Base-by-base conservation (phyloP, 2,888 invertebrate genomes). In the Micropterix aruncella region DNA sequence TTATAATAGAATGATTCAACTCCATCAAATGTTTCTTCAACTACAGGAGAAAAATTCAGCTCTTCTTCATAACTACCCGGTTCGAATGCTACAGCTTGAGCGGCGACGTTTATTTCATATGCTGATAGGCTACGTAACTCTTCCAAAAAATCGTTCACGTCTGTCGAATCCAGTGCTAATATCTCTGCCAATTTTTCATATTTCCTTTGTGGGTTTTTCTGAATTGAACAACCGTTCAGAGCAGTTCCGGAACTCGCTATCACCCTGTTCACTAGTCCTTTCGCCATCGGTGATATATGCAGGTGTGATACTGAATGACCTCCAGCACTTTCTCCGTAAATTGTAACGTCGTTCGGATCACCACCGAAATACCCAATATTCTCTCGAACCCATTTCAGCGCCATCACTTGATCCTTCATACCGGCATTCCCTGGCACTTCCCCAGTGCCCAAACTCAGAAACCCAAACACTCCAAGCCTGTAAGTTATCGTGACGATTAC, bases 401-500 rank as follows among this genome's bases (percentile, higher is more conserved):
- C 69, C 54, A 62, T 57, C 0, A 60, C 54, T 0, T 60, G 55
- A 40, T 70, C 70, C 53, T 69, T 70, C 2, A 65, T 47, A 0
- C 59, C 68, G 0, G 61, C 61, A 45, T 69, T 70, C 0, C 69
- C 69, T 0, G 69, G 66, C 0, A 60, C 65, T 51, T 68, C 67
- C 0, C 61, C 59, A 36, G 57, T 58, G 45, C 66, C 50, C 37
- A 69, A 53, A 44, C 65, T 63, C 1, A 69, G 46, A 49, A 66
- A 66, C 1, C 69, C 70, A 5, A 70, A 48, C 36, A 64, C 54
- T 52, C 62, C 57, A 14, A 68, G 48, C 46, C 69, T 60, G 41
- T 65, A 69, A 47, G 68, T 69, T 1, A 65, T 45, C 4, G 68
- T 67, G 0, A 70, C 66, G 19, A 70, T 37, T 19, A 70, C 56